These are phyloP conservation scores for Pseudomyrmex gracilis DNA, from an alignment of 1,140 invertebrate genomes.

Conservation along the genomic window DNA sequence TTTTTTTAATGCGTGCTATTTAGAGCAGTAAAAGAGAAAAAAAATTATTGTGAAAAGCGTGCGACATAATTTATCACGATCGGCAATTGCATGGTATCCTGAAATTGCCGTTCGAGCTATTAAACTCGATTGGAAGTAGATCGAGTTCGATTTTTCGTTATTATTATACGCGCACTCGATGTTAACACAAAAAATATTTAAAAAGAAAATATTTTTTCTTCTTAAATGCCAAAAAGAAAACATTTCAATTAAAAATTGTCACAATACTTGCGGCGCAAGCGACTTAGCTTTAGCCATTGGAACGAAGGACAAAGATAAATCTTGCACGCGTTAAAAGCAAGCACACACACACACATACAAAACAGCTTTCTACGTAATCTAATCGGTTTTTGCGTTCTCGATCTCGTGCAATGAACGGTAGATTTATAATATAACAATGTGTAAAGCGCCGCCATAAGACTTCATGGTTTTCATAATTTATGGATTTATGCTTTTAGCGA, in stretches of 20 bases:
- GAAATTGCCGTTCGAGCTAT: background rate
- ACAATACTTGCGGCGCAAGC: background rate
- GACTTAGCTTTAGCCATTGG: background rate
- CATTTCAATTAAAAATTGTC: background rate
- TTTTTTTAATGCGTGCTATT: constrained; percentile 30
- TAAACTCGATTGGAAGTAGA: constrained; percentile 7
- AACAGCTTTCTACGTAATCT: background rate
- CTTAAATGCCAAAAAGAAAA: background rate
- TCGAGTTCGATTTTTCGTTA: background rate
- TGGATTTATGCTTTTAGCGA: background rate
- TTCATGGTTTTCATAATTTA: constrained; percentile 20
- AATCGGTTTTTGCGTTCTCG: constrained; percentile 12
- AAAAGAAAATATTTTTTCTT: background rate
- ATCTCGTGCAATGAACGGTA: background rate
- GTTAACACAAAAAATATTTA: background rate
- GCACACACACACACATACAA: background rate
- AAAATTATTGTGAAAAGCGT: background rate
- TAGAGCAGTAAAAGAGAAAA: background rate
- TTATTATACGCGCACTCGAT: background rate
- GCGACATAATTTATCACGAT: background rate
- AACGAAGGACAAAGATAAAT: constrained; percentile 4
- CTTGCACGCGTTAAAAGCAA: background rate
- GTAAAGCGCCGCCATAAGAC: background rate
- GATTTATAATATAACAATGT: background rate
- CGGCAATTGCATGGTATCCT: background rate